Evolutionary conservation across 2,888 invertebrate genomes (phyloP).

Genomic region (Drosophila melanocephala): DNA sequence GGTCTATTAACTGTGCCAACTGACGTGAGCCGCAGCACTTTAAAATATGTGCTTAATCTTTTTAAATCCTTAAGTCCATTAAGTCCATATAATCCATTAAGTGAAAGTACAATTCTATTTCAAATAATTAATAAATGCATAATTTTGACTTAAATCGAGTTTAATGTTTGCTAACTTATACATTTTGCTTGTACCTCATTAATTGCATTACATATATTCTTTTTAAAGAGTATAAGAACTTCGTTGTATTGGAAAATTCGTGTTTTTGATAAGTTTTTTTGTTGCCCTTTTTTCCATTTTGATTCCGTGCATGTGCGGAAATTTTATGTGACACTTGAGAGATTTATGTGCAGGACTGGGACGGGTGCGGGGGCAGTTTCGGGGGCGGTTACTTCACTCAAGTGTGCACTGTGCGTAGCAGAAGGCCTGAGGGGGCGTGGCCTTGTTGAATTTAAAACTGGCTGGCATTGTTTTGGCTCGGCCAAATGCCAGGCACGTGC

Average conservation of each 20-base stretch:
- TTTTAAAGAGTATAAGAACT: slow-evolving; percentile 21
- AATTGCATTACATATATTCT: background rate
- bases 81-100: background rate
- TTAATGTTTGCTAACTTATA: background rate
- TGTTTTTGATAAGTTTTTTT: slow-evolving; percentile 27
- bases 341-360: slow-evolving; percentile 58
- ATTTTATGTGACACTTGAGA: slow-evolving; percentile 80
- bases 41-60: background rate
- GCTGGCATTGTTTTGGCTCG: slow-evolving; percentile 23
- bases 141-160: background rate
- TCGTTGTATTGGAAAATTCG: slow-evolving; percentile 18
- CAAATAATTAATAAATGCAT: background rate
- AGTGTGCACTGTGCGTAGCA: slow-evolving; percentile 20
- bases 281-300: slow-evolving; percentile 64
- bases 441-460: slow-evolving; percentile 69
- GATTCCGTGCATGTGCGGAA: slow-evolving; percentile 78
- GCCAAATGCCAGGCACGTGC: slow-evolving; percentile 68
- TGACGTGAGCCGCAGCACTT: background rate
- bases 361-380: background rate
- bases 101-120: background rate
- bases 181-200: background rate
- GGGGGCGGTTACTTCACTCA: slow-evolving; percentile 2
- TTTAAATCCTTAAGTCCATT: no score
- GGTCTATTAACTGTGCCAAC: background rate
- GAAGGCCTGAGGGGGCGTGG: slow-evolving; percentile 58